phyloP scores from a whole-genome alignment of 1,140 invertebrate species.

The Bombus vancouverensis region DNA sequence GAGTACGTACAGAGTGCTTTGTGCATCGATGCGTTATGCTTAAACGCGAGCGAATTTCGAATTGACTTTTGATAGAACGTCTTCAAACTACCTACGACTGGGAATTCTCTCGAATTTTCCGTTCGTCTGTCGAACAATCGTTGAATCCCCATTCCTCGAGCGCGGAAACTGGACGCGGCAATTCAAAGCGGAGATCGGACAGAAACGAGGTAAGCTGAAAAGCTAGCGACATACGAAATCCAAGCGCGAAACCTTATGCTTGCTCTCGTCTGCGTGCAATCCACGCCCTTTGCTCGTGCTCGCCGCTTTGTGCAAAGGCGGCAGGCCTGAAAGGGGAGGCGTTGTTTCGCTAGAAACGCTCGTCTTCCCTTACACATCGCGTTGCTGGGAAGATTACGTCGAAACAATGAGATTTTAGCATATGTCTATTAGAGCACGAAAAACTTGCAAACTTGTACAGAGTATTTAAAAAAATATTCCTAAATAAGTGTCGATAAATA shows the following conservation, averaged over 20 bases:
- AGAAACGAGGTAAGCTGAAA: neutral
- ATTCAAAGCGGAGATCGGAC: conserved; percentile 33
- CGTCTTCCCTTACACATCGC: neutral
- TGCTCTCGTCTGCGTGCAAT: neutral
- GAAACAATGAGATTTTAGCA: neutral
- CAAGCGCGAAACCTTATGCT: conserved; percentile 16
- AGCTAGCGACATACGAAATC: neutral
- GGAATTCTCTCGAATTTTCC: neutral
- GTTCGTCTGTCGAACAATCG: neutral
- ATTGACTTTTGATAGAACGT: neutral
- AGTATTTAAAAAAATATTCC: no score
- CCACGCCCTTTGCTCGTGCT: neutral
- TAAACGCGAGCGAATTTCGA: neutral
- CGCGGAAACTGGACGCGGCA: neutral
- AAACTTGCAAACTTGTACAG: neutral
- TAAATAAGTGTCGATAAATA: no score
- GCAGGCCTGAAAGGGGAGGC: neutral
- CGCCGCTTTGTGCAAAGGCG: no score
- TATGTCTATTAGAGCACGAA: neutral
- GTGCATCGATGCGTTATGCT: neutral
- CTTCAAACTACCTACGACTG: neutral
- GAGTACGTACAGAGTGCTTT: neutral
- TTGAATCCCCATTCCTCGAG: neutral
- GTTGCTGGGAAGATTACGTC: neutral
- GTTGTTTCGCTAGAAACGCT: conserved; percentile 13